Evolutionary conservation across 2,888 invertebrate genomes (phyloP).

Genomic region (Idaea dimidiata): DNA sequence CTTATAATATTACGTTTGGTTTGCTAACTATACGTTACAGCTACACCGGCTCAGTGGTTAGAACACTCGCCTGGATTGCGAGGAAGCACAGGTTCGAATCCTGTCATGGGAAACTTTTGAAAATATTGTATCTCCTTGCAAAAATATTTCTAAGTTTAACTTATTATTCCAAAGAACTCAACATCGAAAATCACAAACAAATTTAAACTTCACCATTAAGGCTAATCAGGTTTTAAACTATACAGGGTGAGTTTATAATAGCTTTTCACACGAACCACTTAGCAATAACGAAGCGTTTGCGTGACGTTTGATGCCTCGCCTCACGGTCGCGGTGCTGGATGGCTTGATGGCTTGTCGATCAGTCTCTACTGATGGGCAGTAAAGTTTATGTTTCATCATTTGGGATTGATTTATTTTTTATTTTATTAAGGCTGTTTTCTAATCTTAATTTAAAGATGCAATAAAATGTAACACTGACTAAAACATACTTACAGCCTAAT

Average conservation of each 20-base stretch:
- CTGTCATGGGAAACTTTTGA: too few species aligned
- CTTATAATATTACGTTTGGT: too few species aligned
- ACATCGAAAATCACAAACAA: background rate
- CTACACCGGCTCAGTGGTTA: too few species aligned
- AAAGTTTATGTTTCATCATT: background rate
- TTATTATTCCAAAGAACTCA: background rate
- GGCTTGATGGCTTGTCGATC: slow-evolving; percentile 22
- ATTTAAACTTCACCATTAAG: background rate
- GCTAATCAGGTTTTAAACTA: background rate
- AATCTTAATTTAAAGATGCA: too few species aligned
- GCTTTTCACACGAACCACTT: slow-evolving; percentile 11
- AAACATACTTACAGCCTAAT: too few species aligned
- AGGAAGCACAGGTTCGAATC: too few species aligned
- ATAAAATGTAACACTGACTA: too few species aligned
- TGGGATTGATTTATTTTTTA: background rate
- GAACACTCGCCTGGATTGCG: too few species aligned
- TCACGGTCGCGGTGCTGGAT: slow-evolving; percentile 5
- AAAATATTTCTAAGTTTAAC: too few species aligned
- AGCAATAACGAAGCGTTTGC: slow-evolving; percentile 30
- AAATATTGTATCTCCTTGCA: too few species aligned
- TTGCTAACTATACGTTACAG: too few species aligned
- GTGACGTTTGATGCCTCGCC: slow-evolving; percentile 19
- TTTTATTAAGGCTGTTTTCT: too few species aligned
- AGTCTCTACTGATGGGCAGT: background rate
- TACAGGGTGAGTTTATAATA: background rate